These are phyloP conservation scores for Gouania willdenowi DNA, from an alignment of 2,797 vertebrate species.

Conservation along the genomic window DNA sequence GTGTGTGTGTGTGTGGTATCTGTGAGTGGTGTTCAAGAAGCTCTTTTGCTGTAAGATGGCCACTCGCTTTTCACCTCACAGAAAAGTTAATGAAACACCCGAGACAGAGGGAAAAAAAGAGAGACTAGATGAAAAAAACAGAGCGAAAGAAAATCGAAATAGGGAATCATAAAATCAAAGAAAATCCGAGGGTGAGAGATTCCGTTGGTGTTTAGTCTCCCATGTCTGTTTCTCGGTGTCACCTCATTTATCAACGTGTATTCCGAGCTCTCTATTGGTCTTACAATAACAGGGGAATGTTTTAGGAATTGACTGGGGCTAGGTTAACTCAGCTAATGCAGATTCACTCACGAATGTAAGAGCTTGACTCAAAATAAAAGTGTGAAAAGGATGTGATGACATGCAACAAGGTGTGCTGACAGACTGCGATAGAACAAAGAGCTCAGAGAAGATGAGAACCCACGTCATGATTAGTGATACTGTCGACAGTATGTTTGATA, in stretches of 20 bases:
- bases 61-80: slow-evolving; percentile 60
- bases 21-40: slow-evolving; percentile 34
- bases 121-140: slow-evolving; percentile 3
- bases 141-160: slow-evolving; percentile 7
- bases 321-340: slow-evolving; percentile 33
- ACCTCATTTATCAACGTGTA: slow-evolving; percentile 58
- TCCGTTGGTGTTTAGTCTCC: slow-evolving; percentile 60
- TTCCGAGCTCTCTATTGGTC: slow-evolving; percentile 20
- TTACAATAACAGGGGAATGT: slow-evolving; percentile 52
- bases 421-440: slow-evolving; percentile 30
- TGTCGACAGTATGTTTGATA: slow-evolving; percentile 35
- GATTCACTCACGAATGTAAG: slow-evolving; percentile 6
- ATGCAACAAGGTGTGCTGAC: slow-evolving; percentile 23
- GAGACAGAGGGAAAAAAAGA: slow-evolving; percentile 12
- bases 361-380: slow-evolving; percentile 6
- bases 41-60: slow-evolving; percentile 55
- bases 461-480: slow-evolving; percentile 23
- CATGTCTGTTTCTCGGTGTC: slow-evolving; percentile 44
- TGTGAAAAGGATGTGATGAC: slow-evolving; percentile 45
- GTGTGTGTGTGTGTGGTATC: slow-evolving; percentile 17
- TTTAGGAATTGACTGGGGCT: slow-evolving; percentile 19
- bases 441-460: slow-evolving; percentile 11
- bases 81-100: slow-evolving; percentile 64
- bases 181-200: slow-evolving; percentile 21
- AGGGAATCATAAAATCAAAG: slow-evolving; percentile 27